Conservation (phyloP, 2,113 vertebrate species). For the Oryzias woworae region DNA sequence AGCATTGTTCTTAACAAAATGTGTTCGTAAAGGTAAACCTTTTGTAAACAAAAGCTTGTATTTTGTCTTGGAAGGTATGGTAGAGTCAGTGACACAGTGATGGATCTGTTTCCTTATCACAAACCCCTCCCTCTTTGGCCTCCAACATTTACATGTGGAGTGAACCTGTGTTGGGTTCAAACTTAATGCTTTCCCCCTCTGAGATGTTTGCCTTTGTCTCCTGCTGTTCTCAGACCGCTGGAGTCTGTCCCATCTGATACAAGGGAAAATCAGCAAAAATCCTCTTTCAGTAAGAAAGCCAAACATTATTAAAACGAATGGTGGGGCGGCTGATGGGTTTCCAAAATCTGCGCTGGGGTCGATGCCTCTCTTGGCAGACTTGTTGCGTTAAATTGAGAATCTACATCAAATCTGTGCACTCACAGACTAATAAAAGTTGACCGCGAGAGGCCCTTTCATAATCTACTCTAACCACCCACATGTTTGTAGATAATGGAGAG, state of each 20-base stretch:
- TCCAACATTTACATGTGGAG: slow-evolving; percentile 34
- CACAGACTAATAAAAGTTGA: slow-evolving; percentile 15
- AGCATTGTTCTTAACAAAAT: too few relatives aligned
- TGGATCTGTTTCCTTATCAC: slow-evolving; percentile 8
- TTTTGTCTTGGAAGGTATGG: too few relatives aligned
- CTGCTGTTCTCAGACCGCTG: slow-evolving; percentile 62
- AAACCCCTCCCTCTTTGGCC: not conserved
- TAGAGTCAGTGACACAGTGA: slow-evolving; percentile 11
- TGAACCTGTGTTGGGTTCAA: slow-evolving; percentile 43
- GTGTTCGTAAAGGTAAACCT: too few relatives aligned
- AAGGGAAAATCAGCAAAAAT: slow-evolving; percentile 56
- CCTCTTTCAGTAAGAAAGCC: slow-evolving; percentile 52
- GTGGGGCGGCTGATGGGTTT: slow-evolving; percentile 41
- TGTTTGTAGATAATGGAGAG: slow-evolving; percentile 41
- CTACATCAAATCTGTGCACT: slow-evolving; percentile 28
- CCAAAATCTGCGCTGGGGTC: slow-evolving; percentile 40
- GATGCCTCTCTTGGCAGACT: slow-evolving; percentile 43
- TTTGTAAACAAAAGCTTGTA: too few relatives aligned
- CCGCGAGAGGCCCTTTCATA: slow-evolving; percentile 20
- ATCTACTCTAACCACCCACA: slow-evolving; percentile 43
- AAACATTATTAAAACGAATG: slow-evolving; percentile 61
- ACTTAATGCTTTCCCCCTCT: slow-evolving; percentile 26
- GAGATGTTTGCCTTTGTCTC: slow-evolving; percentile 59
- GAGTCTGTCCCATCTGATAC: slow-evolving; percentile 63
- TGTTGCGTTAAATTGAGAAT: slow-evolving; percentile 32